Conservation (phyloP, 1,140 invertebrate genomes). For the Myzus persicae region DNA sequence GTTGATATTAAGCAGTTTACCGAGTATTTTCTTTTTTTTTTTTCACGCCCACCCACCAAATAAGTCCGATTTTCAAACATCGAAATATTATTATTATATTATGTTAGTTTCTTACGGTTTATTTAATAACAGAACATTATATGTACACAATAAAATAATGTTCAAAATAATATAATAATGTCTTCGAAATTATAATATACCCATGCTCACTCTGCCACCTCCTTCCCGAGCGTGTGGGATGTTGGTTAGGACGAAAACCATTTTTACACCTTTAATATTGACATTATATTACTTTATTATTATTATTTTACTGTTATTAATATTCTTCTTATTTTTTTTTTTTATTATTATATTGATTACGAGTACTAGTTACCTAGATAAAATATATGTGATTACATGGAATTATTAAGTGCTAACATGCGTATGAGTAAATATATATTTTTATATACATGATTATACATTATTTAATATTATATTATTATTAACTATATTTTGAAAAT, state of each 20-base stretch:
- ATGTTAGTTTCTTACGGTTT: background rate
- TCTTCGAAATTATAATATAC: background rate
- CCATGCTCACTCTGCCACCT: too few relatives aligned
- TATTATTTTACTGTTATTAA: conserved; percentile 3
- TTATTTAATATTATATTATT: background rate
- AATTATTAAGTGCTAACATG: conserved; percentile 11
- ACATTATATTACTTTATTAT: background rate
- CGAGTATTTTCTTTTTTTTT: background rate
- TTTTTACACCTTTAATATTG: background rate
- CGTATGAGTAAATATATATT: background rate
- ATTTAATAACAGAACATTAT: background rate
- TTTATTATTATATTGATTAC: conserved; percentile 11
- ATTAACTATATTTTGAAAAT: background rate
- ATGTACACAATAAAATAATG: background rate
- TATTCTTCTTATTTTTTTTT: background rate
- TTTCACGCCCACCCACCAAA: background rate
- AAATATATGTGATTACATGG: conserved; percentile 16
- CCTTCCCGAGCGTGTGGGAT: background rate
- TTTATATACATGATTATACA: background rate
- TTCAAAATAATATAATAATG: too few relatives aligned
- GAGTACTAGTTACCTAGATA: conserved; percentile 20
- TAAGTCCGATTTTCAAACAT: conserved; percentile 16
- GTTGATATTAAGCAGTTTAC: background rate
- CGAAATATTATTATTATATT: background rate
- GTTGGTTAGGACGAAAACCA: background rate